phyloP scores from a whole-genome alignment of 2,113 vertebrate genomes.

The Petaurus breviceps region DNA sequence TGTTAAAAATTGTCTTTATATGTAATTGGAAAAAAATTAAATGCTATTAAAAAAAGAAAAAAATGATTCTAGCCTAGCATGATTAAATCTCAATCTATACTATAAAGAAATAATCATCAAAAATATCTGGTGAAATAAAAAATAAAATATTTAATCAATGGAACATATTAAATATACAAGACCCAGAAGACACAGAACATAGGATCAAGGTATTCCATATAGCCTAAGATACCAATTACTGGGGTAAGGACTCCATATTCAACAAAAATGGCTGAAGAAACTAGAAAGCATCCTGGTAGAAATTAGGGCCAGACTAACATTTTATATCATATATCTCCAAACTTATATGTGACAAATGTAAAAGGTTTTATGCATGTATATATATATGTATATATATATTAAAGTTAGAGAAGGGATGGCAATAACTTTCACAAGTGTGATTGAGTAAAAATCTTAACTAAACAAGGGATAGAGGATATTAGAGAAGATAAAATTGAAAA shows the following conservation, averaged over 20 bases:
- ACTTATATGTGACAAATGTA: not conserved
- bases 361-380: not conserved
- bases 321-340: not conserved
- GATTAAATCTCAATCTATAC: not conserved
- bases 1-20: too few relatives aligned
- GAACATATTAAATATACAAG: not conserved
- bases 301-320: not conserved
- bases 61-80: not conserved
- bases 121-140: not conserved
- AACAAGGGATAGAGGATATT: not conserved
- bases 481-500: not conserved
- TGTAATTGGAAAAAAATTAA: too few relatives aligned
- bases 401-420: too few relatives aligned
- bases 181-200: not conserved
- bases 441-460: not conserved
- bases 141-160: not conserved
- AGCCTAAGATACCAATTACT: not conserved
- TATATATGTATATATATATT: not conserved
- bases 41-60: too few relatives aligned
- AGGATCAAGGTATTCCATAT: not conserved
- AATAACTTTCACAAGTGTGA: not conserved
- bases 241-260: not conserved
- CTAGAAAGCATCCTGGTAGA: not conserved
- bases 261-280: not conserved
- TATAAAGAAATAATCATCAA: not conserved